Conservation (phyloP, 2,888 invertebrate genomes). For the Geotrupes spiniger region DNA sequence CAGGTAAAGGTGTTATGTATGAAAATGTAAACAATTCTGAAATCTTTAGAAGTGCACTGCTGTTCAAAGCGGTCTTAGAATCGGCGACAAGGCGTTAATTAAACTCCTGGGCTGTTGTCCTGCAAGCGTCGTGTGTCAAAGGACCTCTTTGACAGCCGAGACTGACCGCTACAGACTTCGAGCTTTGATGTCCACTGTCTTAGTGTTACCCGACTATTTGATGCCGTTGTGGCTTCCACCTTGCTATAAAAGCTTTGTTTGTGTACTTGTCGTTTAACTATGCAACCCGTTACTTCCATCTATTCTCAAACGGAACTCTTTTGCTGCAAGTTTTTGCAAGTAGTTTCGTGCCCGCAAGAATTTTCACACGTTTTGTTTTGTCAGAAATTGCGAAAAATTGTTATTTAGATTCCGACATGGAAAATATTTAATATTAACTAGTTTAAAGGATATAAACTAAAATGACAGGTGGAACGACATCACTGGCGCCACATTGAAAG, state of each 20-base stretch:
- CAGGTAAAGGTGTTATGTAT: not conserved
- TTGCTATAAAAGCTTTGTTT: slow-evolving; percentile 42
- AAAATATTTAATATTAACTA: too few relatives aligned
- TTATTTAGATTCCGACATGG: too few relatives aligned
- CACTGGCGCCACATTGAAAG: too few relatives aligned
- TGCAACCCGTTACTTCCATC: slow-evolving; percentile 3
- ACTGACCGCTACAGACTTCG: slow-evolving; percentile 44
- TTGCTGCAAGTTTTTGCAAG: too few relatives aligned
- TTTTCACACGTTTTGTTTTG: too few relatives aligned
- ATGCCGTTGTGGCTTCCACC: slow-evolving; percentile 51
- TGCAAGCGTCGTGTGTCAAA: slow-evolving; percentile 50
- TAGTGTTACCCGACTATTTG: slow-evolving; percentile 49
- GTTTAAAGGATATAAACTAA: too few relatives aligned
- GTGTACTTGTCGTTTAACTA: slow-evolving; percentile 14
- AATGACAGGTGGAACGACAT: too few relatives aligned
- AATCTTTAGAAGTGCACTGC: slow-evolving; percentile 32
- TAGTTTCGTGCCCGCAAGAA: too few relatives aligned
- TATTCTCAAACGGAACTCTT: slow-evolving; percentile 2
- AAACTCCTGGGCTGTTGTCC: slow-evolving; percentile 34
- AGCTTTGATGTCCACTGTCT: slow-evolving; percentile 49
- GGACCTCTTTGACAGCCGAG: slow-evolving; percentile 47
- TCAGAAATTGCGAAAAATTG: too few relatives aligned
- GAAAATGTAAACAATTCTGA: slow-evolving; percentile 31
- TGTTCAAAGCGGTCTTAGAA: slow-evolving; percentile 28
- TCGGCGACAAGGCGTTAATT: slow-evolving; percentile 23